A percentile compares a stretch with the other conserved stretches of the same genome.
Evolutionary conservation across 1,140 invertebrate species (phyloP).

Genomic region (Heliconius himera): DNA sequence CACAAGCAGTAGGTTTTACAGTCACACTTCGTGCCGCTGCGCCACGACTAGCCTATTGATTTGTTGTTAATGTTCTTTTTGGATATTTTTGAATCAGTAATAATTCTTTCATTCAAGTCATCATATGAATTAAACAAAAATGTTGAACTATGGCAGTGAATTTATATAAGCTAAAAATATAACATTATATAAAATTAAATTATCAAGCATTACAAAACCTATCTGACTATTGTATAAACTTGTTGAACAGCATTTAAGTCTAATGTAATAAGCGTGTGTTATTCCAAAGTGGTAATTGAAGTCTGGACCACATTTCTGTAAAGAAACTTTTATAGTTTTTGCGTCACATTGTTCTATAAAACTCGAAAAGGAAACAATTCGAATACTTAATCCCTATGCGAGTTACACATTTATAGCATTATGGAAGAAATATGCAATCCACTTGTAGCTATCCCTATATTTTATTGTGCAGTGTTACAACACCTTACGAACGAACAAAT

Average conservation of each 20-base stretch:
- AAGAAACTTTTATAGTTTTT: neutral
- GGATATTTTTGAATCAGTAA: too few species aligned
- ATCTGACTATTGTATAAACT: neutral
- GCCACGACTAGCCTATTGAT: too few species aligned
- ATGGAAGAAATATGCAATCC: neutral
- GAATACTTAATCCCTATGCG: neutral
- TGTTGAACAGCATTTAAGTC: neutral
- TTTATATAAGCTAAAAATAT: too few species aligned
- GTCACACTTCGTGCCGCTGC: too few species aligned
- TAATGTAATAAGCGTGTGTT: conserved; percentile 10
- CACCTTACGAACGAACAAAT: too few species aligned
- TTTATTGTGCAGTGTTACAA: too few species aligned
- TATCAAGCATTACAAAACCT: neutral
- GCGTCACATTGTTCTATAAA: neutral
- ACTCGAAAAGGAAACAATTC: conserved; percentile 3
- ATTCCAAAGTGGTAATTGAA: conserved; percentile 21
- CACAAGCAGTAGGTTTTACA: too few species aligned
- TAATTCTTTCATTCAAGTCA: too few species aligned
- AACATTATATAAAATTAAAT: neutral
- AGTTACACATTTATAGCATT: neutral
- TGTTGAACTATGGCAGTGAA: too few species aligned
- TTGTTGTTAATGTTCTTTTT: too few species aligned
- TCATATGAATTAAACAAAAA: too few species aligned
- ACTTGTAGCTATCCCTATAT: neutral
- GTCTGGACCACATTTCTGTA: conserved; percentile 21